These are phyloP conservation scores for Vireo altiloquus DNA, from an alignment of 2,113 vertebrate genomes.

Conservation along the genomic window DNA sequence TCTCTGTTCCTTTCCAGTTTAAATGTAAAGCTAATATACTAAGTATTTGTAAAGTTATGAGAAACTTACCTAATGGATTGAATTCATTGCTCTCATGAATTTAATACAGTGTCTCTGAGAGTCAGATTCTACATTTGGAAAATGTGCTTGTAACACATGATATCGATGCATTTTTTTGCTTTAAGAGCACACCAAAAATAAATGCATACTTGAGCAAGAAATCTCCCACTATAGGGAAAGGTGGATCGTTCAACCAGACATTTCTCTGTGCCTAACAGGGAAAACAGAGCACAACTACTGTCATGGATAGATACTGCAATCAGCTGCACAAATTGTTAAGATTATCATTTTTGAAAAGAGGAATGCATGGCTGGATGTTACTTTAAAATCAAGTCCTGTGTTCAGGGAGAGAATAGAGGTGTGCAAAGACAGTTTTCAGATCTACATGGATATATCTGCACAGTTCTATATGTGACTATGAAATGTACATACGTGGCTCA, in stretches of 20 bases:
- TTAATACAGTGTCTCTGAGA: background rate
- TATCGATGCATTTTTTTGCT: background rate
- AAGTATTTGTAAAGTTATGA: background rate
- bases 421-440: background rate
- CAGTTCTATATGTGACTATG: background rate
- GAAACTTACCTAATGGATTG: background rate
- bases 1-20: background rate
- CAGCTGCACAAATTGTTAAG: background rate
- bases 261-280: background rate
- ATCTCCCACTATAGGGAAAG: background rate
- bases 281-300: background rate
- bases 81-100: background rate
- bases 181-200: background rate
- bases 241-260: background rate
- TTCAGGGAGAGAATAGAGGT: background rate
- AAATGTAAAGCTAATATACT: background rate
- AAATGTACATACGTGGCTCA: background rate
- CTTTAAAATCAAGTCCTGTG: background rate
- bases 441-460: background rate
- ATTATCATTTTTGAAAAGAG: background rate
- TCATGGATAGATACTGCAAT: background rate
- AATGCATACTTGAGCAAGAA: background rate
- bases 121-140: background rate
- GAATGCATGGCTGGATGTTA: background rate
- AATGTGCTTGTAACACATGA: background rate